phyloP scores from a whole-genome alignment of 2,888 invertebrate species.

The Zygogramma bicolorata region DNA sequence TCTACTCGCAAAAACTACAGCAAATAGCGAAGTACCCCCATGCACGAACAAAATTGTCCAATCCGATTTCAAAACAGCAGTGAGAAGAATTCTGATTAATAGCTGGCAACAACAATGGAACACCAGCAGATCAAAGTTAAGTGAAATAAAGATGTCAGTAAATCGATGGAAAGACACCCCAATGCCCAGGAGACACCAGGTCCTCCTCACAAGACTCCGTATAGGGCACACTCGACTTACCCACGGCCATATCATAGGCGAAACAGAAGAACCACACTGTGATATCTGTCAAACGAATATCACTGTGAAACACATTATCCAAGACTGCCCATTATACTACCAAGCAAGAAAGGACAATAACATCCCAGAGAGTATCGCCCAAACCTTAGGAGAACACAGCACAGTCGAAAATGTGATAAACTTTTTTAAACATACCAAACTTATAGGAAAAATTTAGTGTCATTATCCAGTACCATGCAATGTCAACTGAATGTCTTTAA shows the following conservation, averaged over 20 bases:
- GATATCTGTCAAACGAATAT: too few species aligned
- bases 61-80: constrained; percentile 1
- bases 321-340: constrained; percentile 6
- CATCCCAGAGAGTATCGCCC: too few species aligned
- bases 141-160: not conserved
- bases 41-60: constrained; percentile 10
- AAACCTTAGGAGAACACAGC: too few species aligned
- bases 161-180: constrained; percentile 6
- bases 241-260: too few species aligned
- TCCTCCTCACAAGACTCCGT: not conserved
- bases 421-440: not conserved
- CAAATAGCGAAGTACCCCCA: not conserved
- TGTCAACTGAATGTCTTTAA: not conserved
- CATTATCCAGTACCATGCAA: not conserved
- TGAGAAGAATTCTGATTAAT: not conserved
- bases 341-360: not conserved
- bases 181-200: constrained; percentile 1
- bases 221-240: too few species aligned
- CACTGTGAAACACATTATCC: not conserved
- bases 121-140: not conserved
- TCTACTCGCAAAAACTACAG: not conserved
- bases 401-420: not conserved
- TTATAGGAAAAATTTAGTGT: not conserved
- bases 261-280: too few species aligned
- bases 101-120: constrained; percentile 9